phyloP scores from a whole-genome alignment of 1,140 invertebrate species.

The Zaprionus camerounensis region DNA sequence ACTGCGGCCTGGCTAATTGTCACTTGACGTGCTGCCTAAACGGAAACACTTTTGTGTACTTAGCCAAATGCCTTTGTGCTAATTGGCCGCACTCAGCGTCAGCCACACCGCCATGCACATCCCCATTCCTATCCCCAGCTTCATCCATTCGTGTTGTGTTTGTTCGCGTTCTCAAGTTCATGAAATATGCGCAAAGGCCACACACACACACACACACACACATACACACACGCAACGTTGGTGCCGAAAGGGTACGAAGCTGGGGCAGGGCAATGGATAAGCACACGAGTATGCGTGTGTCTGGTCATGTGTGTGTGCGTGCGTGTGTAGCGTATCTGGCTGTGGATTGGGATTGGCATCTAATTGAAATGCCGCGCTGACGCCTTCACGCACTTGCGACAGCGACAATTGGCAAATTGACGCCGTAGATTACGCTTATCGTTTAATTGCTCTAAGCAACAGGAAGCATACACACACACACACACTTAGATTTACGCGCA shows the following conservation, averaged over 20 bases:
- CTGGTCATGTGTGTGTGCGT: neutral
- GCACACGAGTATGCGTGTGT: constrained; percentile 13
- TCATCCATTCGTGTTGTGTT: constrained; percentile 42
- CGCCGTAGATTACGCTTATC: constrained; percentile 76
- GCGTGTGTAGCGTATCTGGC: constrained; percentile 1
- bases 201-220: constrained; percentile 15
- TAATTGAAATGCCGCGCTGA: constrained; percentile 73
- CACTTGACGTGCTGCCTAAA: constrained; percentile 77
- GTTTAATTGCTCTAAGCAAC: constrained; percentile 78
- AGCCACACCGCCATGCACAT: constrained; percentile 2
- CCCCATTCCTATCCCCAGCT: neutral
- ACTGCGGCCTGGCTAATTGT: constrained; percentile 61
- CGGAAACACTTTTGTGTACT: constrained; percentile 78
- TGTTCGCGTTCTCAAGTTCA: constrained; percentile 55
- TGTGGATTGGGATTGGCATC: constrained; percentile 44
- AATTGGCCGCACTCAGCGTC: constrained; percentile 74
- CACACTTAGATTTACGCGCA: constrained; percentile 13
- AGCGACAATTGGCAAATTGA: constrained; percentile 70
- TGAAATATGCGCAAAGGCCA: constrained; percentile 70
- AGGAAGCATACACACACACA: constrained; percentile 41
- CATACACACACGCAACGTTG: neutral
- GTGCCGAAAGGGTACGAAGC: neutral
- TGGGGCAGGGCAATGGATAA: neutral
- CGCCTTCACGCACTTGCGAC: constrained; percentile 74
- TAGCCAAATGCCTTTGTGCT: constrained; percentile 71